Evolutionary conservation across 1,140 invertebrate genomes (phyloP).

Genomic region (Euwallacea fornicatus): DNA sequence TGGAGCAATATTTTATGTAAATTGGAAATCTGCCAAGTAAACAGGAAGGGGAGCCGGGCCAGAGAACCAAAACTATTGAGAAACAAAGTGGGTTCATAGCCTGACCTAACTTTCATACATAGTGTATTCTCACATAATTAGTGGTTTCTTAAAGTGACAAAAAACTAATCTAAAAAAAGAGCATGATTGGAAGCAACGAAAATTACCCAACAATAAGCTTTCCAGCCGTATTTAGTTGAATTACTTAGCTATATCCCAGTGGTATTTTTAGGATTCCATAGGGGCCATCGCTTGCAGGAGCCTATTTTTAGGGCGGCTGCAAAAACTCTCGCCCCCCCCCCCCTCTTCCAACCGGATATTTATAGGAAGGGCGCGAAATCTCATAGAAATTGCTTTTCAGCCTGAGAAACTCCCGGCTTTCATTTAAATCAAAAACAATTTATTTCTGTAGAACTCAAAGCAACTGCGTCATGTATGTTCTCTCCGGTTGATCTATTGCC

Average conservation of each 20-base stretch:
- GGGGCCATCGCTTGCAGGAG: background rate
- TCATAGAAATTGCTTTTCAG: slow-evolving; percentile 20
- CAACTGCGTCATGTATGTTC: slow-evolving; percentile 25
- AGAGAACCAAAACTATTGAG: no score
- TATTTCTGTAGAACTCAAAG: slow-evolving; percentile 17
- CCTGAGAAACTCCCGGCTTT: slow-evolving; percentile 23
- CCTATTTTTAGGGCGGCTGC: slow-evolving; percentile 1
- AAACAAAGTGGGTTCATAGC: no score
- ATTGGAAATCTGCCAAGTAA: no score
- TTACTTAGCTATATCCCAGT: background rate
- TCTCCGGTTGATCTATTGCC: slow-evolving; percentile 12
- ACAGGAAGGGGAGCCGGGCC: no score
- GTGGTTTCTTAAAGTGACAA: no score
- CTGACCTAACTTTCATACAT: no score
- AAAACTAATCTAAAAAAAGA: no score
- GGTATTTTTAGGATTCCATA: background rate
- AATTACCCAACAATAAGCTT: no score
- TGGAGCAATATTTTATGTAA: no score
- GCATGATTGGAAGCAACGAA: no score
- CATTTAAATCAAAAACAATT: slow-evolving; percentile 35
- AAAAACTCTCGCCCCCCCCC: slow-evolving; percentile 2
- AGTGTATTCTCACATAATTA: no score
- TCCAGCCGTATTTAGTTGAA: no score
- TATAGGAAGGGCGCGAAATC: slow-evolving; percentile 22
- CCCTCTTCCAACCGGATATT: background rate